Evolutionary conservation across 2,888 invertebrate species (phyloP), one percentile per base, ranked within the genome.

Genomic region (Helleia helle): DNA sequence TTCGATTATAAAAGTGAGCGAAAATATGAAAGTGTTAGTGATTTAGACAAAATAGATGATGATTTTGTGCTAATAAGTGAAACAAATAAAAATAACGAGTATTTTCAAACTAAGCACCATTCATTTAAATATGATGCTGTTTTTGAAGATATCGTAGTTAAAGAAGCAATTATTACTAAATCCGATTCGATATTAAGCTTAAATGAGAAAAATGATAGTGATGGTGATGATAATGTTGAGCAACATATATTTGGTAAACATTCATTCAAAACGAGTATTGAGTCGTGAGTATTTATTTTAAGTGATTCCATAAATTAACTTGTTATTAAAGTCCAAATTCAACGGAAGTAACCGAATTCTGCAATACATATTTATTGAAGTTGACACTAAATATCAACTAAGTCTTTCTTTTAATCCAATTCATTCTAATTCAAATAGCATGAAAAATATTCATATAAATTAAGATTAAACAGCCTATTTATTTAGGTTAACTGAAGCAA

Each of bases 271-370:
- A 52, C 58, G 5, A 79, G 77, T 44, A 47, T 71, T 11, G 81
- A 80, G 60, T 80, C 79, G 81, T 81, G 60, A 74, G 81, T 80
- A 46, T n/a, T 14, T 15, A 24, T 26, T 15, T n/a, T n/a, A n/a
- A n/a, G n/a, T n/a, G n/a, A n/a, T n/a, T n/a, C n/a, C n/a, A n/a
- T n/a, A n/a, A n/a, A n/a, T n/a, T n/a, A n/a, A n/a, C n/a, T n/a
- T n/a, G n/a, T n/a, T n/a, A n/a, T n/a, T n/a, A n/a, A n/a, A n/a
- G n/a, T n/a, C n/a, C n/a, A n/a, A n/a, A n/a, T n/a, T n/a, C n/a
- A n/a, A n/a, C n/a, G n/a, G n/a, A n/a, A n/a, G n/a, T n/a, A n/a
- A n/a, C n/a, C n/a, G n/a, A n/a, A n/a, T n/a, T n/a, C n/a, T n/a
- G n/a, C n/a, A n/a, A n/a, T n/a, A n/a, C n/a, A n/a, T n/a, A n/a